Percentiles rank a stretch among this genome's conserved stretches.
These are phyloP conservation scores for Heliothis virescens DNA, from an alignment of 1,140 invertebrate genomes.

Conservation along the genomic window DNA sequence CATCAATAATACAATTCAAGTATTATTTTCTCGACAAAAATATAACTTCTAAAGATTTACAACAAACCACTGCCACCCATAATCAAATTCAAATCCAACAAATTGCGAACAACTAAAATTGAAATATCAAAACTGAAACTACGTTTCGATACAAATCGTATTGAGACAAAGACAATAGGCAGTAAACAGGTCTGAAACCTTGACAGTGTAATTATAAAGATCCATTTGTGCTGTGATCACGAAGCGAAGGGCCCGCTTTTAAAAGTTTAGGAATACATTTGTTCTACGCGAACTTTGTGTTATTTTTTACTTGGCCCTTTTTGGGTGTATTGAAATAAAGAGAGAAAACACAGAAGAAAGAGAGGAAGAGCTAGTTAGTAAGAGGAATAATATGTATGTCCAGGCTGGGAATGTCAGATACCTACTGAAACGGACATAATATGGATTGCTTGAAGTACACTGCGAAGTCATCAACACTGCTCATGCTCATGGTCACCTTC, in stretches of 20 bases:
- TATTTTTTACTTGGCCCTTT: too few species aligned
- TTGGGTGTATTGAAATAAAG: too few species aligned
- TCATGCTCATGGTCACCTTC: too few species aligned
- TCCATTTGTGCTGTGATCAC: slow-evolving; percentile 55
- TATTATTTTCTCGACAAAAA: neutral
- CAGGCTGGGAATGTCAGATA: too few species aligned
- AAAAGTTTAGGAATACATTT: slow-evolving; percentile 29
- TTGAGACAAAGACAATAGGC: slow-evolving; percentile 66
- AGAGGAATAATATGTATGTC: too few species aligned
- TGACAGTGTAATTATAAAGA: slow-evolving; percentile 67
- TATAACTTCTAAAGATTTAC: neutral
- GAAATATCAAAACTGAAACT: slow-evolving; percentile 47
- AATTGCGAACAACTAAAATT: slow-evolving; percentile 33
- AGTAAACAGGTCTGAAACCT: slow-evolving; percentile 61
- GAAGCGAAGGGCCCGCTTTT: slow-evolving; percentile 58
- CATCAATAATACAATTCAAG: too few species aligned
- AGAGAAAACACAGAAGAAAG: too few species aligned
- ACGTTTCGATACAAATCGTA: slow-evolving; percentile 30
- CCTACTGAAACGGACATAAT: too few species aligned
- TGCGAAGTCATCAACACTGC: too few species aligned
- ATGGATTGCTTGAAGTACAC: too few species aligned
- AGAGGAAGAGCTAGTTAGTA: too few species aligned
- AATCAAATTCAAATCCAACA: slow-evolving; percentile 22
- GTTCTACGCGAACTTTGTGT: slow-evolving; percentile 10
- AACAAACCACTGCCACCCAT: neutral